These are phyloP conservation scores for Eurystomus glaucurus DNA, from an alignment of 2,797 vertebrate genomes.

Conservation along the genomic window DNA sequence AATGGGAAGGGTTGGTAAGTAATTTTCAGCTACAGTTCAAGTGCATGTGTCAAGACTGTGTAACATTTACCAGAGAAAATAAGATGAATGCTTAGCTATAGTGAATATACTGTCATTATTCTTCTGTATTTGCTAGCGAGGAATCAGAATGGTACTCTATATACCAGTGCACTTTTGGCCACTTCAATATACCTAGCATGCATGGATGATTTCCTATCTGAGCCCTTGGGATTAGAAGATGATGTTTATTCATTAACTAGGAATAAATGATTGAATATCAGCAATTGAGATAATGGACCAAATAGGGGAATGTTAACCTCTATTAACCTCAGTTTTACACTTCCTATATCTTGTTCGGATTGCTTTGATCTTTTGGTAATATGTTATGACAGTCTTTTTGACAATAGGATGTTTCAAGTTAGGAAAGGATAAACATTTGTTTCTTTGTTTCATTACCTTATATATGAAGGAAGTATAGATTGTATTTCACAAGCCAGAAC, in stretches of 20 bases:
- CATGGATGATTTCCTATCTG: not conserved
- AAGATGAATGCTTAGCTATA: not conserved
- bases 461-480: not conserved
- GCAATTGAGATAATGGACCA: conserved; percentile 7
- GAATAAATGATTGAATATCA: conserved; percentile 13
- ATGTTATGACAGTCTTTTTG: not conserved
- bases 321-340: conserved; percentile 47
- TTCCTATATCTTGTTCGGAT: conserved; percentile 17
- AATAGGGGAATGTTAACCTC: conserved; percentile 33
- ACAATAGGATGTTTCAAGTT: not conserved
- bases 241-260: conserved; percentile 52
- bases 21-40: not conserved
- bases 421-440: not conserved
- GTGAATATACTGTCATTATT: not conserved
- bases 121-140: not conserved
- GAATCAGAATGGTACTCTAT: not conserved
- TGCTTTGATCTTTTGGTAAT: not conserved
- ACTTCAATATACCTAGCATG: not conserved
- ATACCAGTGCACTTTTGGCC: not conserved
- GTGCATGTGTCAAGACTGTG: not conserved
- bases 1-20: not conserved
- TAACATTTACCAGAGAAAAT: not conserved
- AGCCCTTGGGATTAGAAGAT: not conserved
- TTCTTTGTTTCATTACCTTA: not conserved
- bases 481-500: not conserved